Evolutionary conservation across 2,113 vertebrate genomes (phyloP).

Genomic region (Pseudopipra pipra): DNA sequence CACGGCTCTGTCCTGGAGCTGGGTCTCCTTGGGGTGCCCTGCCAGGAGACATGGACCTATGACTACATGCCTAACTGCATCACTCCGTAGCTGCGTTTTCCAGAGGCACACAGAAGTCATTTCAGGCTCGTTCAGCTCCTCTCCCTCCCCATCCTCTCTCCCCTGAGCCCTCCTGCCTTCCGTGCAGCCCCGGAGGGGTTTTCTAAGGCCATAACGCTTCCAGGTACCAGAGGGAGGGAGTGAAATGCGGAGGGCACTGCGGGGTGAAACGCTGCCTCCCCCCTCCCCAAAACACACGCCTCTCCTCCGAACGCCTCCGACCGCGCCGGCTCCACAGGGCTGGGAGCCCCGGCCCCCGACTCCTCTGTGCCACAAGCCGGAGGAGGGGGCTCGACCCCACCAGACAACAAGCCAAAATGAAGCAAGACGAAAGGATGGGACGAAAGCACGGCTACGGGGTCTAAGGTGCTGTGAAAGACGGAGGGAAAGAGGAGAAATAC

Average conservation of each 20-base stretch:
- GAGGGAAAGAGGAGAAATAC: slow-evolving; percentile 22
- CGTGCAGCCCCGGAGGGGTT: neutral
- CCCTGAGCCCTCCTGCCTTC: slow-evolving; percentile 7
- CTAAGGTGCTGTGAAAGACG: slow-evolving; percentile 41
- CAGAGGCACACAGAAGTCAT: neutral
- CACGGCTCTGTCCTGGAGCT: slow-evolving; percentile 47
- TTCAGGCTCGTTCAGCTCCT: neutral
- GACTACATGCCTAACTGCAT: neutral
- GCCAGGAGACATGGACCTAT: neutral
- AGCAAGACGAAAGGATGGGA: slow-evolving; percentile 72
- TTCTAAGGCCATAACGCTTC: slow-evolving; percentile 63
- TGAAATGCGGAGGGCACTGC: slow-evolving; percentile 43
- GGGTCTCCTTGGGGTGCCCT: slow-evolving; percentile 9
- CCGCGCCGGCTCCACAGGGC: neutral
- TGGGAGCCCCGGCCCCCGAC: neutral
- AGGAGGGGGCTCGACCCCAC: neutral
- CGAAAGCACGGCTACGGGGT: slow-evolving; percentile 62
- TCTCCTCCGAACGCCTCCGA: neutral
- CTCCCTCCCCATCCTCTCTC: slow-evolving; percentile 13
- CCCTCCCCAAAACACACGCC: slow-evolving; percentile 29
- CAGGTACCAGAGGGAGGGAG: slow-evolving; percentile 67
- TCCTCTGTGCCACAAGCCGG: neutral
- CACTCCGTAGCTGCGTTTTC: neutral
- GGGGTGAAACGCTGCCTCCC: slow-evolving; percentile 55
- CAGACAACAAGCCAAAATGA: slow-evolving; percentile 57